A percentile compares a stretch with the other conserved stretches of the same genome.
phyloP scores from a whole-genome alignment of 1,140 invertebrate genomes.

The Hesperophylax magnus region DNA sequence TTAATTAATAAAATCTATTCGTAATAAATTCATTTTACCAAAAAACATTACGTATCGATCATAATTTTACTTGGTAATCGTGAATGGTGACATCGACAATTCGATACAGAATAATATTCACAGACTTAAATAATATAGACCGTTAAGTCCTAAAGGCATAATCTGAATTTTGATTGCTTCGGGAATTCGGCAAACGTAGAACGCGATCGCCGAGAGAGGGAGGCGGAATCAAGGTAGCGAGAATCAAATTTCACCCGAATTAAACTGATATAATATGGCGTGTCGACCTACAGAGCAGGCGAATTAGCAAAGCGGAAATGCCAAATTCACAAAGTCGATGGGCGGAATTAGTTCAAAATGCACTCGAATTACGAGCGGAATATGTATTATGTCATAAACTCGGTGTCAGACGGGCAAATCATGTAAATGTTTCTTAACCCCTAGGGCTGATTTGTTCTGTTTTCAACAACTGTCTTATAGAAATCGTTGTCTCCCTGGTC shows the following conservation, averaged over 20 bases:
- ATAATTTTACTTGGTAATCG: too few relatives aligned
- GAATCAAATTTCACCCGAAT: constrained; percentile 34
- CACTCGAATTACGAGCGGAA: not conserved
- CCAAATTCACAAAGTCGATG: not conserved
- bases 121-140: too few relatives aligned
- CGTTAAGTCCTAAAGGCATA: too few relatives aligned
- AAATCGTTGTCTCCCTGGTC: too few relatives aligned
- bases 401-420: not conserved
- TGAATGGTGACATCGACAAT: too few relatives aligned
- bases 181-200: constrained; percentile 3
- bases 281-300: not conserved
- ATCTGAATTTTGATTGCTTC: constrained; percentile 8
- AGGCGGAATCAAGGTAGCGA: not conserved
- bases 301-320: not conserved
- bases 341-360: not conserved
- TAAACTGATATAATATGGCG: constrained; percentile 1
- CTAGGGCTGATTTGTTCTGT: too few relatives aligned
- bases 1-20: too few relatives aligned
- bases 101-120: too few relatives aligned
- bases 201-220: not conserved
- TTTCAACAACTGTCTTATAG: too few relatives aligned
- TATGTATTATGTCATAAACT: not conserved
- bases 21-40: too few relatives aligned
- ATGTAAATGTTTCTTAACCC: not conserved
- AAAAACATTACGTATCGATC: too few relatives aligned